Base-by-base conservation (phyloP, 2,888 invertebrate species). In the Nomada hirtipes region DNA sequence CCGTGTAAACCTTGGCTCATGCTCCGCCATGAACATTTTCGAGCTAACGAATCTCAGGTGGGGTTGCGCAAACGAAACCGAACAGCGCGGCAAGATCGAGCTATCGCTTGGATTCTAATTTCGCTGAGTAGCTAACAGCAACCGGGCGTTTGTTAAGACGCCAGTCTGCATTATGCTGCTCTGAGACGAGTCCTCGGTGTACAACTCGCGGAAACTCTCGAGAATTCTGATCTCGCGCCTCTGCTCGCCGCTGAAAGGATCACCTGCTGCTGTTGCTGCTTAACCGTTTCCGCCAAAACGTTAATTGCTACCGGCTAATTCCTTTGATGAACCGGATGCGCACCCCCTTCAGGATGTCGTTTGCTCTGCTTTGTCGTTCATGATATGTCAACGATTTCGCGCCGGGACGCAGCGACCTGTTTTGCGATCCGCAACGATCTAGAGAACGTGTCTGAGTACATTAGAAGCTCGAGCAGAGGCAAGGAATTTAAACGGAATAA, bases 91-190 rank as follows among this genome's bases (percentile, higher is more conserved):
- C 59, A 57, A 65, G 71, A 74, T 74, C 61, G 53, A 55, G 63
- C 76, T 75, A 75, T 82, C 79, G 73, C 76, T 73, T 42, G 70
- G 76, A 79, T 85, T 85, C 85, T 85, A 84, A 85, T 85, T 85
- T 82, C 68, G 79, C 79, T 73, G 85, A 84, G 84, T 85, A 85
- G 84, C 81, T 81, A 64, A 55, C 53, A 26, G 68, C 53, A 57
- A 10, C 2, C 44, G 13, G 23, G 11, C 60, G 55, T 72, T 70
- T 68, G 77, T 81, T 81, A 84, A 84, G 78, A 57, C 55, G 71
- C 20, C 42, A 55, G 47, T 23, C 44, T 36, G 0, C 78, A 9
- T 26, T 50, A 42, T 13, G 0, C 29, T 15, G 26, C 42, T 23
- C 26, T 47, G 15, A 55, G 53, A 68, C 70, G 53, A 42, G 47